These are phyloP conservation scores for Rhineura floridana DNA, from an alignment of 2,113 vertebrate species.

Conservation along the genomic window DNA sequence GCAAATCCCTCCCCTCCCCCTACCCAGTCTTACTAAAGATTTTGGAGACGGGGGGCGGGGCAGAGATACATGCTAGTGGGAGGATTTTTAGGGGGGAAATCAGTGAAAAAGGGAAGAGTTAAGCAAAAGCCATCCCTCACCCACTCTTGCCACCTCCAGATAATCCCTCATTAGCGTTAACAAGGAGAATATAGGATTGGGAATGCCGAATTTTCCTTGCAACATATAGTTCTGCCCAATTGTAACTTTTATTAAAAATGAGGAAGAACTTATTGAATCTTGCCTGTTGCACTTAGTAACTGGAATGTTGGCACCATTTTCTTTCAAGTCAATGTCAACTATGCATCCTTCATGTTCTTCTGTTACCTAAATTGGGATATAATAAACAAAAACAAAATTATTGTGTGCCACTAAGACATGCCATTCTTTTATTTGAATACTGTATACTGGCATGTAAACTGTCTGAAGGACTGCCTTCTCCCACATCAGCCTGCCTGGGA, in stretches of 20 bases:
- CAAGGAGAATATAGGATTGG: not conserved
- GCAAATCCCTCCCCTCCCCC: not conserved
- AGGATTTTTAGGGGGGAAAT: too few relatives aligned
- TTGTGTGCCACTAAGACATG: not conserved
- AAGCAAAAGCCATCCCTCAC: not conserved
- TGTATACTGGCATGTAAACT: not conserved
- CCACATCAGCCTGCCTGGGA: not conserved
- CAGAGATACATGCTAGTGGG: not conserved
- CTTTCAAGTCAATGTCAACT: constrained; percentile 60
- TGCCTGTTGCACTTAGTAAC: constrained; percentile 75
- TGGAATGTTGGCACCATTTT: constrained; percentile 67
- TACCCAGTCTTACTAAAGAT: not conserved
- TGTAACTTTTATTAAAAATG: not conserved
- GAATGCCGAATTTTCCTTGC: not conserved
- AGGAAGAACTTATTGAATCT: constrained; percentile 13
- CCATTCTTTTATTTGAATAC: not conserved
- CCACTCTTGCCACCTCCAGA: not conserved
- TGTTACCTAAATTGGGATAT: not conserved
- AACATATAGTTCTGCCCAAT: not conserved
- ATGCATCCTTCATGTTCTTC: constrained; percentile 26
- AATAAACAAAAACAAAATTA: not conserved
- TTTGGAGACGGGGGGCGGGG: not conserved
- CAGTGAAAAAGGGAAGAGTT: not conserved
- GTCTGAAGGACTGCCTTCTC: not conserved
- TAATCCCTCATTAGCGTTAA: not conserved